Base-by-base conservation (phyloP, 2,888 invertebrate genomes). In the Theodoxus fluviatilis region DNA sequence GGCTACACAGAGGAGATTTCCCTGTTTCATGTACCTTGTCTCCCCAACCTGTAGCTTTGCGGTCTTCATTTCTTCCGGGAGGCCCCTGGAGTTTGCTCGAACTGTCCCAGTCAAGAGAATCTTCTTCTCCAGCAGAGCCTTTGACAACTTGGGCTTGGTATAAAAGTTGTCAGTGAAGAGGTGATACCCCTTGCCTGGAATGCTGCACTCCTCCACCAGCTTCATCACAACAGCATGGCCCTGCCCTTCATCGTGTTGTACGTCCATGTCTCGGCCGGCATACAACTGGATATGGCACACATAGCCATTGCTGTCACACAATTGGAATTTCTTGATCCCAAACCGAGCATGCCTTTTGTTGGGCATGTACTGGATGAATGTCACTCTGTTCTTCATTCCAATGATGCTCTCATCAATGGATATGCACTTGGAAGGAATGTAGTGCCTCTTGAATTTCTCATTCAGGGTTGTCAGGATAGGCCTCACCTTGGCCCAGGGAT, bases 81-180 rank as follows among this genome's bases (percentile, higher is more conserved):
- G n/a, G n/a, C n/a, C n/a, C 22, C 38, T 55, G 2, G 68, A 68
- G 33, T 71, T 71, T 2, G 71, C 55, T 22, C 71, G 35, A 9
- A 71, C 64, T 35, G 71, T 71, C 6, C 68, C 66, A 25, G 71
- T 71, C 9, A 71, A 47, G 1, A 65, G n/a, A 4, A 64, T 67
- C n/a, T 49, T 37, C n/a, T 68, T 37, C 0, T 40, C 52, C 6
- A 52, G 25, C 4, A 71, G 55, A 43, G n/a, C 66, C 25, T 68
- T 57, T 22, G 71, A 67, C 31, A 67, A 49, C 55, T 28, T 31
- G 18, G 68, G 63, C 22, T 68, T 71, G 9, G 67, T 71, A 25
- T 71, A 71, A 28, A 71, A 71, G 38, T 71, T 55, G 49, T 71
- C 71, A 3, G 68, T 68, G 25, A 52, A 65, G 18, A 71, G 33